Percentiles rank a stretch among this genome's conserved stretches.
phyloP scores from a whole-genome alignment of 2,113 vertebrate genomes.

The Cervus canadensis region DNA sequence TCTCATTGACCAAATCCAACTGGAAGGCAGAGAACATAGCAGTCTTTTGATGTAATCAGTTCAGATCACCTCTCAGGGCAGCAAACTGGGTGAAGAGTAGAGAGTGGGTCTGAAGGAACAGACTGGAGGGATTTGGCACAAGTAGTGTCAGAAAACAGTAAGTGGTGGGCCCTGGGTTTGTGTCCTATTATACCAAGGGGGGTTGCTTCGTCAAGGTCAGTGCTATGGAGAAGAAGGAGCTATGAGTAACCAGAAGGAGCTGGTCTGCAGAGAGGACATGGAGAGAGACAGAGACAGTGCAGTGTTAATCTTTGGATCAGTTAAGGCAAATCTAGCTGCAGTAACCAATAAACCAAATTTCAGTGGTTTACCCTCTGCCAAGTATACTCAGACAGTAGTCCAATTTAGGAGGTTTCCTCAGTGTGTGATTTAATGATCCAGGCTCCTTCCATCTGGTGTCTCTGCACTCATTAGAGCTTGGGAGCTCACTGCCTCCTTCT shows the following conservation, averaged over 20 bases:
- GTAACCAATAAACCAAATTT: background rate
- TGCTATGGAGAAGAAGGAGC: background rate
- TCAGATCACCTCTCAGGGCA: background rate
- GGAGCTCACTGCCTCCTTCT: background rate
- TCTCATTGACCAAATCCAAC: background rate
- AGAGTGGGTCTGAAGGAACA: background rate
- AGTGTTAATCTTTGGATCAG: background rate
- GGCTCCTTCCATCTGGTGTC: background rate
- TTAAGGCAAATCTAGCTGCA: background rate
- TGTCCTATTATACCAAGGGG: background rate
- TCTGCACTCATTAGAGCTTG: background rate
- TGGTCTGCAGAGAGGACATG: background rate
- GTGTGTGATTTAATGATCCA: background rate
- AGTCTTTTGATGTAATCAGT: background rate
- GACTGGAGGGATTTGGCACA: background rate
- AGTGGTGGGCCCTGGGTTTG: background rate
- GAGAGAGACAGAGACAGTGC: background rate
- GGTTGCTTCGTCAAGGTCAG: background rate
- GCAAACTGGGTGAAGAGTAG: background rate
- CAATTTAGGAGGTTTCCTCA: background rate
- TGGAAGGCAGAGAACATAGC: background rate
- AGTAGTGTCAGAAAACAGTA: background rate
- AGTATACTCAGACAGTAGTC: background rate
- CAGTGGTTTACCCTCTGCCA: background rate
- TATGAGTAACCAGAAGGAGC: background rate